Percentiles rank a stretch among this genome's conserved stretches.
Conservation (phyloP, 2,797 vertebrate species). For the Chromobotia macracanthus region DNA sequence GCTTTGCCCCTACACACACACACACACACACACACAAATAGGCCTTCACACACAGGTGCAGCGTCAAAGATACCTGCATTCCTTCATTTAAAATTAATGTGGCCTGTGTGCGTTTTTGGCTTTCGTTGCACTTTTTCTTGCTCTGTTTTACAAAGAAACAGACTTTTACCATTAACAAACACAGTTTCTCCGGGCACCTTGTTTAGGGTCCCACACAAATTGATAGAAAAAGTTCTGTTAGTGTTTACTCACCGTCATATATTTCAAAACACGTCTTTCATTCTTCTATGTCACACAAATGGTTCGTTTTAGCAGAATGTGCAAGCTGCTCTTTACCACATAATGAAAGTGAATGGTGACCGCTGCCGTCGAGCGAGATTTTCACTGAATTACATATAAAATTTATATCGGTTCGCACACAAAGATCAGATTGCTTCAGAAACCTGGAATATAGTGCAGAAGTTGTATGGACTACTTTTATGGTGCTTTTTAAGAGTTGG, state of each 20-base stretch:
- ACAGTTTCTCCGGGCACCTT: neutral
- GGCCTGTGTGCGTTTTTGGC: conserved; percentile 5
- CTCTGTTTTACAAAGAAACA: neutral
- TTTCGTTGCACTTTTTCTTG: conserved; percentile 35
- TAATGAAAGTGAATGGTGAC: neutral
- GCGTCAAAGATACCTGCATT: conserved; percentile 27
- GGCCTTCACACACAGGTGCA: conserved; percentile 46
- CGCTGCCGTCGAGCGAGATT: neutral
- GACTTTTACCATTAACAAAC: conserved; percentile 27
- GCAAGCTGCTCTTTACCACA: neutral
- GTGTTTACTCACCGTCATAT: too few species aligned
- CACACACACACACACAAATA: conserved; percentile 11
- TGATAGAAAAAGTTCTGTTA: neutral
- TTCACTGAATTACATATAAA: neutral
- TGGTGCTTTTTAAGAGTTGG: neutral
- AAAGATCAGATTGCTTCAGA: neutral
- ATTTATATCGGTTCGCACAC: neutral
- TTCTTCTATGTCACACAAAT: neutral
- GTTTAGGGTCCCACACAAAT: conserved; percentile 14
- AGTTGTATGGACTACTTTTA: too few species aligned
- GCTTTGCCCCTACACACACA: conserved; percentile 1
- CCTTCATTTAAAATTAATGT: conserved; percentile 28
- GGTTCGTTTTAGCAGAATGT: neutral
- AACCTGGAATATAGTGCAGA: neutral
- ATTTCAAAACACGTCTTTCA: neutral